phyloP scores from a whole-genome alignment of 2,797 vertebrate species.

The Microctenopoma stevenorrisi region DNA sequence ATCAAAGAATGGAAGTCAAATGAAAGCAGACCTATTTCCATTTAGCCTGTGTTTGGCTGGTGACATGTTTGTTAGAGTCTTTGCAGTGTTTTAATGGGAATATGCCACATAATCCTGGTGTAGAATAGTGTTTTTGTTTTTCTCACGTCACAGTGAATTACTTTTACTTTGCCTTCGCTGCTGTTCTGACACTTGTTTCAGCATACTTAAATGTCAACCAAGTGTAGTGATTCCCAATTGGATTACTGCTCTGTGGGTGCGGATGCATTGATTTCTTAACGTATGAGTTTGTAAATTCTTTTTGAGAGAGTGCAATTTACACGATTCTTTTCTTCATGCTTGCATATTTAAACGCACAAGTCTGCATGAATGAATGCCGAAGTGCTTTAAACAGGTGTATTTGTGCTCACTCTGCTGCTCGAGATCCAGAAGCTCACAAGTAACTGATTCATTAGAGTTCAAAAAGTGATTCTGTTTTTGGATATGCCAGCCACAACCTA shows the following conservation, averaged over 20 bases:
- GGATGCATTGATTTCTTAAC: constrained; percentile 15
- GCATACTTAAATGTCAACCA: constrained; percentile 21
- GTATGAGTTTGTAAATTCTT: not conserved
- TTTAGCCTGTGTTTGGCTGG: constrained; percentile 49
- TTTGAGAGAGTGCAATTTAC: constrained; percentile 1
- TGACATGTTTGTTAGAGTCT: constrained; percentile 58
- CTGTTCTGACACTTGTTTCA: constrained; percentile 26
- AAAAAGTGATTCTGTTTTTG: not conserved
- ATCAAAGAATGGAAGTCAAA: constrained; percentile 57
- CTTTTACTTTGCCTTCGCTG: constrained; percentile 21
- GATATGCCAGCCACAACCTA: not conserved
- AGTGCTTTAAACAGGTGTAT: not conserved
- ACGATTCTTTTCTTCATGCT: not conserved
- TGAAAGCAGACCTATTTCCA: constrained; percentile 55
- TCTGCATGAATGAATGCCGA: constrained; percentile 2
- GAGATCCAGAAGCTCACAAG: not conserved
- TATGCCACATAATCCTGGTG: constrained; percentile 18
- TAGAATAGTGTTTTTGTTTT: constrained; percentile 17
- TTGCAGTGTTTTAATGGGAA: constrained; percentile 54
- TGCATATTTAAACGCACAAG: not conserved
- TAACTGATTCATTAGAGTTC: not conserved
- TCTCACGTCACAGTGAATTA: constrained; percentile 37
- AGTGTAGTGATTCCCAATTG: constrained; percentile 13
- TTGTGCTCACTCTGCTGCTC: not conserved
- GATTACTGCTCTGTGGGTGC: constrained; percentile 6